Conservation (phyloP, 2,888 invertebrate genomes). For the Euphydryas editha region DNA sequence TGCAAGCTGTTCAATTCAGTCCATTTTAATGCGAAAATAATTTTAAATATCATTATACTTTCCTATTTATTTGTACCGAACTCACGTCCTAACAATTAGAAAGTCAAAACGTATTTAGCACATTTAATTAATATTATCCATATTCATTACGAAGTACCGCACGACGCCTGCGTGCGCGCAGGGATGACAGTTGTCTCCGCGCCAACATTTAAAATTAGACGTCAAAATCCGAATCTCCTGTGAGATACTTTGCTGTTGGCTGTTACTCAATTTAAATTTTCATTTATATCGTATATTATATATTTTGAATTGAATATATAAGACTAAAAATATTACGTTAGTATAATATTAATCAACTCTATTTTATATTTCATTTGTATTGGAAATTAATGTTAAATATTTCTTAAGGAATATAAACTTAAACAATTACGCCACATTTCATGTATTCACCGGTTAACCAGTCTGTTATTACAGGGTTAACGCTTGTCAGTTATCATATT, state of each 20-base stretch:
- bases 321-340: no score
- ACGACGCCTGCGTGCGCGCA: slow-evolving; percentile 60
- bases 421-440: no score
- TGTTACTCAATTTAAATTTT: slow-evolving; percentile 13
- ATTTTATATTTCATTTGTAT: no score
- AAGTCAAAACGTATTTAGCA: slow-evolving; percentile 8
- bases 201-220: slow-evolving; percentile 75
- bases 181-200: slow-evolving; percentile 59
- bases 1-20: background rate
- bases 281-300: no score
- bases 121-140: slow-evolving; percentile 24
- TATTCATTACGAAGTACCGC: slow-evolving; percentile 30
- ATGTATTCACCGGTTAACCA: no score
- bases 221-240: slow-evolving; percentile 57
- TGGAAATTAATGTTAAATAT: no score
- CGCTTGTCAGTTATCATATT: no score
- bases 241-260: slow-evolving; percentile 17
- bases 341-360: no score
- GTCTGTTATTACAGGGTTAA: no score
- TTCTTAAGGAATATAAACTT: no score
- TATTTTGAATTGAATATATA: no score
- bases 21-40: background rate
- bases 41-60: background rate
- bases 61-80: background rate
- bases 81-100: slow-evolving; percentile 4